phyloP scores from a whole-genome alignment of 2,888 invertebrate species.

The Troglohyphantes excavatus region DNA sequence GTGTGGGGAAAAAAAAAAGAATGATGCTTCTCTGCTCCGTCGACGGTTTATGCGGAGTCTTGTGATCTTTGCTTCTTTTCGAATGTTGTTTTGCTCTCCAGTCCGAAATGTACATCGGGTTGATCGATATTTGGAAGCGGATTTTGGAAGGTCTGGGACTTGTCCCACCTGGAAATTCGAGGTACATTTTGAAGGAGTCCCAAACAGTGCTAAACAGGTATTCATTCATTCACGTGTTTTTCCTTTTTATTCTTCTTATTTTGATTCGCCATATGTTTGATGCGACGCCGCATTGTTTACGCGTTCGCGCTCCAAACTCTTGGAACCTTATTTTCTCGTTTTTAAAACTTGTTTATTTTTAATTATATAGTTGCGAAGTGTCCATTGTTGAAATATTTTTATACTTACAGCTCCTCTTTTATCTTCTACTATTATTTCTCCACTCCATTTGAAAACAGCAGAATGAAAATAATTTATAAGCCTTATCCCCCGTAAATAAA shows the following conservation, averaged over 20 bases:
- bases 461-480: too few relatives aligned
- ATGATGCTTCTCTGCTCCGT: neutral
- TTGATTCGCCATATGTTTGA: neutral
- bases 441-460: too few relatives aligned
- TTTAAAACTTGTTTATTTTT: neutral
- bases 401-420: too few relatives aligned
- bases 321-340: too few relatives aligned
- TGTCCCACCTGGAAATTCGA: constrained; percentile 48
- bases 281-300: neutral
- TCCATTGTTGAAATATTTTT: too few relatives aligned
- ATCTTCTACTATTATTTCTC: too few relatives aligned
- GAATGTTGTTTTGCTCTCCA: neutral
- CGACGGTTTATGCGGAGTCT: neutral
- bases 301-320: neutral
- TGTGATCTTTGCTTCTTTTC: neutral
- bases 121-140: constrained; percentile 73
- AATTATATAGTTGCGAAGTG: too few relatives aligned
- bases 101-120: constrained; percentile 59
- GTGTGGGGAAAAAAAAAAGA: neutral
- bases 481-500: too few relatives aligned
- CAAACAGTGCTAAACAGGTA: constrained; percentile 16
- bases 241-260: neutral
- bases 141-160: constrained; percentile 70
- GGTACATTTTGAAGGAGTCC: constrained; percentile 51
- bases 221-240: constrained; percentile 12